Conservation (phyloP, 2,888 invertebrate genomes). For the Loripinus fragilis region DNA sequence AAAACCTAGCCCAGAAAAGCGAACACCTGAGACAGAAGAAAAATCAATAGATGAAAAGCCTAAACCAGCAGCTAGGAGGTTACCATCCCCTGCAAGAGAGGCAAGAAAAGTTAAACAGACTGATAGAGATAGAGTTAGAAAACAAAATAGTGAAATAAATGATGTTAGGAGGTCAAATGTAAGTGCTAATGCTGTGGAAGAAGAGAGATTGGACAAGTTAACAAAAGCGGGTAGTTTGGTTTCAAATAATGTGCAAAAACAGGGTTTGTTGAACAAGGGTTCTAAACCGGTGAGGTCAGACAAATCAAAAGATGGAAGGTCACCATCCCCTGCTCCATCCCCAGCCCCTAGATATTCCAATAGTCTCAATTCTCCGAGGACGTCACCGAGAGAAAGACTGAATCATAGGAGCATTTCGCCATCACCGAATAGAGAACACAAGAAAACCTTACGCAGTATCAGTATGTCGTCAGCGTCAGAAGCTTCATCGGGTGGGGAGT, state of each 20-base stretch:
- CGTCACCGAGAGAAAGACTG: constrained; percentile 17
- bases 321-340: constrained; percentile 52
- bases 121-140: not conserved
- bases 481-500: constrained; percentile 61
- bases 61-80: not conserved
- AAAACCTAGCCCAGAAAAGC: constrained; percentile 31
- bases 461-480: constrained; percentile 71
- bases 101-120: not conserved
- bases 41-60: not conserved
- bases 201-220: constrained; percentile 3
- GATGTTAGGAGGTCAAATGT: not conserved
- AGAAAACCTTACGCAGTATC: constrained; percentile 67
- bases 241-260: not conserved
- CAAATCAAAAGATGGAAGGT: constrained; percentile 44
- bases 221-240: not conserved
- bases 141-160: not conserved
- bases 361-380: constrained; percentile 32
- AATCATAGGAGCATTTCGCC: constrained; percentile 60
- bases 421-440: constrained; percentile 54
- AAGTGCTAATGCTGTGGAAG: not conserved
- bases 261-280: constrained; percentile 28
- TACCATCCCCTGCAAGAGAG: constrained; percentile 6
- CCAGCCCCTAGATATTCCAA: constrained; percentile 19
- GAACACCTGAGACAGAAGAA: not conserved
- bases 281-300: constrained; percentile 50